These are phyloP conservation scores for Caenorhabditis sp. DNA, from an alignment of 2,888 invertebrate genomes.

Conservation along the genomic window DNA sequence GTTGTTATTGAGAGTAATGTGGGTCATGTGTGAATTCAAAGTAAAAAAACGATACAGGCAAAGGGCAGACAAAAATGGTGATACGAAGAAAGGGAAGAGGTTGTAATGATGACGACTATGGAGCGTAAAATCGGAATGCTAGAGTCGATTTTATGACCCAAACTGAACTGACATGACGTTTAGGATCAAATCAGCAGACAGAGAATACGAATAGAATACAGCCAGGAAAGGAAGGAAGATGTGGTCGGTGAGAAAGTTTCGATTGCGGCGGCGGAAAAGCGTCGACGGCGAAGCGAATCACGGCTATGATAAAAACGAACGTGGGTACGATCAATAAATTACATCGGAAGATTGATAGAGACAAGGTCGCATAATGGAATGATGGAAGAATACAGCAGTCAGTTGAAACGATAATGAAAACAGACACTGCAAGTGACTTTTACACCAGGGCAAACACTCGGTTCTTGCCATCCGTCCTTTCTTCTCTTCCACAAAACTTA, in stretches of 20 bases:
- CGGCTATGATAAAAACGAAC: slow-evolving; percentile 49
- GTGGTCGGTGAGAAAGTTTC: slow-evolving; percentile 24
- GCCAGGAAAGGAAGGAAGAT: slow-evolving; percentile 13
- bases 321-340: slow-evolving; percentile 46
- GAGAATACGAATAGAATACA: slow-evolving; percentile 13
- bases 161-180: slow-evolving; percentile 37
- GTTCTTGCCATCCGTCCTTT: slow-evolving; percentile 10
- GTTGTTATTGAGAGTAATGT: slow-evolving; percentile 13
- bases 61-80: slow-evolving; percentile 2
- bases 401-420: slow-evolving; percentile 46
- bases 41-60: neutral
- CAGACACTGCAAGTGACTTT: slow-evolving; percentile 40
- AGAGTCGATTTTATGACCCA: slow-evolving; percentile 54
- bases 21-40: slow-evolving; percentile 27
- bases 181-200: slow-evolving; percentile 41
- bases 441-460: slow-evolving; percentile 49
- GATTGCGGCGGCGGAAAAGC: slow-evolving; percentile 29
- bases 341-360: slow-evolving; percentile 54
- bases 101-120: slow-evolving; percentile 48
- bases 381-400: slow-evolving; percentile 5
- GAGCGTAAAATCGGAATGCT: slow-evolving; percentile 53
- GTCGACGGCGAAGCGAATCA: slow-evolving; percentile 31
- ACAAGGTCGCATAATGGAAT: slow-evolving; percentile 20
- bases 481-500: slow-evolving; percentile 33
- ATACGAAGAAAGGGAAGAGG: slow-evolving; percentile 12